Percentiles rank a stretch among this genome's conserved stretches.
Evolutionary conservation across 2,888 invertebrate genomes (phyloP).

Genomic region (Pediacus dermestoides): DNA sequence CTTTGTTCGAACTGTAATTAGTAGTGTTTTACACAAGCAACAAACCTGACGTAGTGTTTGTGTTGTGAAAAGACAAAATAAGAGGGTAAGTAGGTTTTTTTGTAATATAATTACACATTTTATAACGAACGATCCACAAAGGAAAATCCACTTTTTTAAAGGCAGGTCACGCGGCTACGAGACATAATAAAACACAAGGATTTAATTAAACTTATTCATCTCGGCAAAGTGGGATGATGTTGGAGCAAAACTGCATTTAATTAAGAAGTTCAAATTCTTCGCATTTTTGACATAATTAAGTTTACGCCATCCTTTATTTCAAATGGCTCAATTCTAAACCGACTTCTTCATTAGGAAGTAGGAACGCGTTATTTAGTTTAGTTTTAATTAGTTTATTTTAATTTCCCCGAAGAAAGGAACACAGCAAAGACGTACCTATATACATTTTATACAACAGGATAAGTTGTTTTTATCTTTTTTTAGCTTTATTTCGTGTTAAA

Average conservation of each 20-base stretch:
- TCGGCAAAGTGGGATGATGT: slow-evolving; percentile 49
- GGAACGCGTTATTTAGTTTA: slow-evolving; percentile 16
- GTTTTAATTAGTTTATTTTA: slow-evolving; percentile 21
- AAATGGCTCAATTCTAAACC: slow-evolving; percentile 46
- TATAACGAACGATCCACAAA: slow-evolving; percentile 22
- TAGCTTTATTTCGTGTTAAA: too few relatives aligned
- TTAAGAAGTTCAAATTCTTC: slow-evolving; percentile 51
- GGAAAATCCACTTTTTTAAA: slow-evolving; percentile 22
- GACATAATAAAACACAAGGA: slow-evolving; percentile 50
- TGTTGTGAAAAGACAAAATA: too few relatives aligned
- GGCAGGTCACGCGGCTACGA: slow-evolving; percentile 29
- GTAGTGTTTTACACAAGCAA: too few relatives aligned
- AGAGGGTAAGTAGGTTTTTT: too few relatives aligned
- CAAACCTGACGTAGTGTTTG: too few relatives aligned
- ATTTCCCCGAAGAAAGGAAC: too few relatives aligned
- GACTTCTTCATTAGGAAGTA: slow-evolving; percentile 27
- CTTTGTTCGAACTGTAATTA: too few relatives aligned
- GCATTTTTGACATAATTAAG: slow-evolving; percentile 53
- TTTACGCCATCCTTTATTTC: slow-evolving; percentile 46
- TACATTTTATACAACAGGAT: too few relatives aligned
- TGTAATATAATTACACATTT: slow-evolving; percentile 22
- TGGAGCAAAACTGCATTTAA: slow-evolving; percentile 50
- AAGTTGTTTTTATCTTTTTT: too few relatives aligned
- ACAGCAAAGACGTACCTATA: too few relatives aligned
- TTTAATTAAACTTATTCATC: slow-evolving; percentile 54